Conservation (phyloP, 2,113 vertebrate species). For the Ophiodon elongatus region DNA sequence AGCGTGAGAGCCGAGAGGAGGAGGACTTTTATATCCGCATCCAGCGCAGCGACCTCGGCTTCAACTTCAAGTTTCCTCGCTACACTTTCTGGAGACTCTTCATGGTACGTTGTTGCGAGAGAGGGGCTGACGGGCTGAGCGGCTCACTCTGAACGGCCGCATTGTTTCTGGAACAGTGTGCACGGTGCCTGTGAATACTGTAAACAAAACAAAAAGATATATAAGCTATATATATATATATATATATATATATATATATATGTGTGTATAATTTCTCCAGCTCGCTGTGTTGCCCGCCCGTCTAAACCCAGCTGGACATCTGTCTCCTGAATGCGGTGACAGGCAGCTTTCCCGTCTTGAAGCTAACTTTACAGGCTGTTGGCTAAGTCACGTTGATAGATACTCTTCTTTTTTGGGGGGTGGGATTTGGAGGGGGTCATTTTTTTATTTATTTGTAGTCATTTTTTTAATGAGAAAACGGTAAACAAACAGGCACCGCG, state of each 20-base stretch:
- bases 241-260: too few relatives aligned
- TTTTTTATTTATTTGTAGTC: too few relatives aligned
- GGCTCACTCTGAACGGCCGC: too few relatives aligned
- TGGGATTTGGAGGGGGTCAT: too few relatives aligned
- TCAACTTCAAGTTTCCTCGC: slow-evolving; percentile 39
- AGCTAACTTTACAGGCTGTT: background rate
- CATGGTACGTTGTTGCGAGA: slow-evolving; percentile 66
- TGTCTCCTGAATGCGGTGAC: slow-evolving; percentile 36
- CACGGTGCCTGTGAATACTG: background rate
- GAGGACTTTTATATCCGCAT: slow-evolving; percentile 36
- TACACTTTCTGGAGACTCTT: slow-evolving; percentile 55
- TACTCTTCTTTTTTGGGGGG: background rate
- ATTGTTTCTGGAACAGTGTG: background rate
- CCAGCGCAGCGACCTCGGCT: slow-evolving; percentile 49
- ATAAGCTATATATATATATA: too few relatives aligned
- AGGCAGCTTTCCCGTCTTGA: slow-evolving; percentile 2
- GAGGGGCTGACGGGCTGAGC: background rate
- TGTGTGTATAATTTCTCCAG: too few relatives aligned
- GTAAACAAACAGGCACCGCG: background rate
- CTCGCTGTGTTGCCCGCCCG: background rate
- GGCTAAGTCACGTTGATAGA: background rate
- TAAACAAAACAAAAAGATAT: background rate
- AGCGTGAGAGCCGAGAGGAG: slow-evolving; percentile 17
- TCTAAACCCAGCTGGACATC: slow-evolving; percentile 51
- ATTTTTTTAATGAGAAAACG: background rate